Conservation (phyloP, 2,797 vertebrate genomes). For the Allobates femoralis region DNA sequence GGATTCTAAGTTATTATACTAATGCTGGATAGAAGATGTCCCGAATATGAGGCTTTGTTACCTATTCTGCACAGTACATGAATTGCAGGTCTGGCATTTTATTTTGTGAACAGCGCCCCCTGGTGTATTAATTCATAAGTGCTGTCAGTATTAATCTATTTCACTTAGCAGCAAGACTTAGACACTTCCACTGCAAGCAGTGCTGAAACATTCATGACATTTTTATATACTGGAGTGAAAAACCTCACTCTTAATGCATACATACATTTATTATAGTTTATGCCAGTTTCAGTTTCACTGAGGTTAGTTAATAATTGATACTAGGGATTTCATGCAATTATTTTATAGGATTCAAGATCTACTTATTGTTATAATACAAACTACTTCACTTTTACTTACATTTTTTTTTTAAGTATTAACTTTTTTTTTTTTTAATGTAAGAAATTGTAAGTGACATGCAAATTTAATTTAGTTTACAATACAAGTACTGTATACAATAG, state of each 20-base stretch:
- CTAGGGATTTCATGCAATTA: neutral
- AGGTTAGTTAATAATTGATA: neutral
- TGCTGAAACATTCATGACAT: slow-evolving; percentile 22
- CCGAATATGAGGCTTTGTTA: neutral
- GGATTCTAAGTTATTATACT: neutral
- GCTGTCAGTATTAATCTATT: slow-evolving; percentile 23
- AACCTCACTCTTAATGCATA: slow-evolving; percentile 12
- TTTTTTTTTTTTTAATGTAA: too few species aligned
- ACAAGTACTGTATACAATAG: too few species aligned
- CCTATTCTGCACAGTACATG: neutral
- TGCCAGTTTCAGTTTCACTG: neutral
- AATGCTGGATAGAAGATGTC: slow-evolving; percentile 7
- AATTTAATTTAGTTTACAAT: too few species aligned
- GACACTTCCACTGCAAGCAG: neutral
- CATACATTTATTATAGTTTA: neutral
- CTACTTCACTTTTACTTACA: neutral
- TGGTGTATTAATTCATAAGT: slow-evolving; percentile 49
- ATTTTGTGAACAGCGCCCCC: slow-evolving; percentile 57
- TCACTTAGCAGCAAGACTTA: slow-evolving; percentile 6
- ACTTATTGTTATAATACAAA: neutral
- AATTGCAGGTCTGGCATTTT: slow-evolving; percentile 3
- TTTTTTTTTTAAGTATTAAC: neutral
- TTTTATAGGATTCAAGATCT: neutral
- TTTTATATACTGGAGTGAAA: neutral
- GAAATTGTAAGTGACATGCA: too few species aligned